These are phyloP conservation scores for Sminthopsis crassicaudata DNA, from an alignment of 2,113 vertebrate species.

Conservation along the genomic window DNA sequence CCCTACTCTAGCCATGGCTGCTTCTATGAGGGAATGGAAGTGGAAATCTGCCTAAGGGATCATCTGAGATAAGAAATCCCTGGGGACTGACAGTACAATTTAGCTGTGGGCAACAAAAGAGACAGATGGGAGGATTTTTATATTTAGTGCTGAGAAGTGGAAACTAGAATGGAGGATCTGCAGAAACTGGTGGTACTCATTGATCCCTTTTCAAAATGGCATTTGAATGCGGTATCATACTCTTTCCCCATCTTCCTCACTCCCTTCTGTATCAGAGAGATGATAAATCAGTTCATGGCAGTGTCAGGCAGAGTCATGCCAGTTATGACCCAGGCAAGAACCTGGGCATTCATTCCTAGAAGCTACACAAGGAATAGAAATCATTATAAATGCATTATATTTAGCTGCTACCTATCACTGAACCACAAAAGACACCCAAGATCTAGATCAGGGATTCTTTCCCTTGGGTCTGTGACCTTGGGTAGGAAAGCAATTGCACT, in stretches of 20 bases:
- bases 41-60: constrained; percentile 4
- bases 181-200: constrained; percentile 32
- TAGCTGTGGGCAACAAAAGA: constrained; percentile 45
- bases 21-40: constrained; percentile 21
- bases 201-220: constrained; percentile 41
- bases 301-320: background rate
- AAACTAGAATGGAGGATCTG: constrained; percentile 29
- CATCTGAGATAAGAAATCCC: constrained; percentile 28
- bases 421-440: background rate
- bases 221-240: constrained; percentile 29
- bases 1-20: background rate
- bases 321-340: constrained; percentile 15
- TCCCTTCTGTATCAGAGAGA: constrained; percentile 16
- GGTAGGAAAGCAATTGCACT: background rate
- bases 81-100: constrained; percentile 33
- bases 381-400: background rate
- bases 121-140: constrained; percentile 68
- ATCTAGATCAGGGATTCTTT: background rate
- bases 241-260: background rate
- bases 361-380: background rate
- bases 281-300: constrained; percentile 30
- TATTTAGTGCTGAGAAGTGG: constrained; percentile 45
- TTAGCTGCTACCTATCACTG: background rate
- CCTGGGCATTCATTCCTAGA: background rate
- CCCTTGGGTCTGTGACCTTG: background rate